phyloP scores from a whole-genome alignment of 1,140 invertebrate genomes.

The Bemisia tabaci region DNA sequence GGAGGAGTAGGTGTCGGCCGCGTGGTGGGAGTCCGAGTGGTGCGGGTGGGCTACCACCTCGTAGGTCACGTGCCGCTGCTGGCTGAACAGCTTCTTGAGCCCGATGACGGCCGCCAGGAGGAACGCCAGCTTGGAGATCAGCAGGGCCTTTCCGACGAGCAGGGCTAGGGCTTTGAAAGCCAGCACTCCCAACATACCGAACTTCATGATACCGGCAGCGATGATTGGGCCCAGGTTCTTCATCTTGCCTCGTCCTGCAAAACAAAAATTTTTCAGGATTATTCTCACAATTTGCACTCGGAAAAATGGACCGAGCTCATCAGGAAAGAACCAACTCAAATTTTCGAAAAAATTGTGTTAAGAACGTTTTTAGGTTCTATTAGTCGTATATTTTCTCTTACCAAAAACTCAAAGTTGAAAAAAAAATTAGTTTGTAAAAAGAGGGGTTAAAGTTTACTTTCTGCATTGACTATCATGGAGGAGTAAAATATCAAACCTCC shows the following conservation, averaged over 20 bases:
- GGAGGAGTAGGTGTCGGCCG: conserved; percentile 24
- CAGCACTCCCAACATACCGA: conserved; percentile 59
- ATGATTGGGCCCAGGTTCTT: conserved; percentile 59
- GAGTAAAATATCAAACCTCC: too few relatives aligned
- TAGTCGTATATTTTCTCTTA: too few relatives aligned
- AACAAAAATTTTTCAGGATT: too few relatives aligned
- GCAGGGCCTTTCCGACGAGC: conserved; percentile 64
- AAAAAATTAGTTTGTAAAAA: too few relatives aligned
- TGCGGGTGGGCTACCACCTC: conserved; percentile 54
- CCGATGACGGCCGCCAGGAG: conserved; percentile 63
- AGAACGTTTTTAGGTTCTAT: too few relatives aligned
- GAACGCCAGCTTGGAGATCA: conserved; percentile 67
- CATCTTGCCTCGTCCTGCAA: conserved; percentile 49
- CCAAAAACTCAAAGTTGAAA: too few relatives aligned
- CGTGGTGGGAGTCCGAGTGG: conserved; percentile 33
- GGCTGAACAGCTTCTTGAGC: conserved; percentile 63
- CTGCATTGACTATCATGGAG: too few relatives aligned
- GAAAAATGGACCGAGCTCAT: too few relatives aligned
- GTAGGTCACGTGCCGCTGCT: conserved; percentile 56
- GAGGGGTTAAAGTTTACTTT: too few relatives aligned
- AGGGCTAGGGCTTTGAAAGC: conserved; percentile 66
- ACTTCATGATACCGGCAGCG: conserved; percentile 59
- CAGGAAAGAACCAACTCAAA: too few relatives aligned
- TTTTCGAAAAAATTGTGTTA: too few relatives aligned
- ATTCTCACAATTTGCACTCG: too few relatives aligned